Conservation (phyloP, 2,113 vertebrate species). For the Amphiprion ocellaris region DNA sequence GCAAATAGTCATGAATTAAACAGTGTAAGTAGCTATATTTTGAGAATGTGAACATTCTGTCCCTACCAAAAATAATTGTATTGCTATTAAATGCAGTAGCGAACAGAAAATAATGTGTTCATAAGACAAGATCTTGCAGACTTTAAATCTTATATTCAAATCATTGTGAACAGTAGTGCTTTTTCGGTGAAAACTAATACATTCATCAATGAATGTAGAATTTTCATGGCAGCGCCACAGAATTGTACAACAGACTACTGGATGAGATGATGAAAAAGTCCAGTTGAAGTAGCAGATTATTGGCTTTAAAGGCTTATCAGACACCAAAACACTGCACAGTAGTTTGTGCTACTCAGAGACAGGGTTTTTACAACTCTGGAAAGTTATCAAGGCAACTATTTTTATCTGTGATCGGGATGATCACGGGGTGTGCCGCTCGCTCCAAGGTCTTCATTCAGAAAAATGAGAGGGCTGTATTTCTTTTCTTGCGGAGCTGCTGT, state of each 20-base stretch:
- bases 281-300: slow-evolving; percentile 1
- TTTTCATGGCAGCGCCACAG: not conserved
- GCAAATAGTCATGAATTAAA: too few species aligned
- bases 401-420: not conserved
- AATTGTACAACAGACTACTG: not conserved
- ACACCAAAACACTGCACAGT: not conserved
- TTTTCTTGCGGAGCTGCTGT: not conserved
- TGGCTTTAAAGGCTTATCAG: not conserved
- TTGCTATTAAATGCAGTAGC: too few species aligned
- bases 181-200: too few species aligned
- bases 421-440: not conserved
- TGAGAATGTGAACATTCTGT: too few species aligned
- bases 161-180: too few species aligned
- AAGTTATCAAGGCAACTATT: not conserved
- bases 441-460: not conserved
- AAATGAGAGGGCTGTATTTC: not conserved
- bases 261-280: slow-evolving; percentile 19
- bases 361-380: not conserved
- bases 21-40: too few species aligned
- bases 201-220: not conserved
- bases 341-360: not conserved
- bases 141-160: too few species aligned
- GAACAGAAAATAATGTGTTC: too few species aligned
- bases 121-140: too few species aligned
- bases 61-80: too few species aligned